Base-by-base conservation (phyloP, 2,797 vertebrate species). In the Squalus acanthias region DNA sequence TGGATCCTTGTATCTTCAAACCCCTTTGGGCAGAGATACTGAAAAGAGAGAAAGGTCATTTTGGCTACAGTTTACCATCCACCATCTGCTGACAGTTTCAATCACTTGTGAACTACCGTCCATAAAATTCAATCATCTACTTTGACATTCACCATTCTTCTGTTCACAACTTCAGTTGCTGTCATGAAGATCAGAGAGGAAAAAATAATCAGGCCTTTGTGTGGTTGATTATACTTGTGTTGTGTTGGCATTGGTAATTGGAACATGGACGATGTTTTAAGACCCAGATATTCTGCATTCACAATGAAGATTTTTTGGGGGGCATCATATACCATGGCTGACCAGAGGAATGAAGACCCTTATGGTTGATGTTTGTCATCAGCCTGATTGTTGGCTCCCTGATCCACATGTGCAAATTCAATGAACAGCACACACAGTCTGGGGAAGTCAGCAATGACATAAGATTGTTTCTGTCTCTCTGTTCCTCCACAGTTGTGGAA, bases 21-120 rank as follows among this genome's bases (percentile, higher is more conserved):
- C 6, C 20, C 79, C 50, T 95, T 95, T 74, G 94, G 70, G 53
- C 46, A 76, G 53, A n/a, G 72, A 60, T 60, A n/a, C 46, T 95
- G 70, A 53, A 76, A 53, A 95, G 94, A 95, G 7, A 94, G 65
- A 46, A 50, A 74, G 67, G 46, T 15, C 24, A 53, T 9, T 33
- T 13, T 76, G 70, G 50, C 94, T 74, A 60, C 46, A 74, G 29
- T 95, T 76, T 17, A 57, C 22, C 69, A 29, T 60, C 46, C 12
- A 50, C 93, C 67, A 95, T 95, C 93, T 95, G 69, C 53, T 72
- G 39, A 95, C 13, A 53, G 12, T 95, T 95, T 70, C 60, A 95
- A 67, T 67, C 92, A 95, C 46, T 29, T 72, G 24, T 95, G 67
- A 95, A 95, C 39, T 95, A 6, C 93, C 46, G 46, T 94, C 65